Evolutionary conservation across 1,140 invertebrate genomes (phyloP).

Genomic region (Lucilia sericata): DNA sequence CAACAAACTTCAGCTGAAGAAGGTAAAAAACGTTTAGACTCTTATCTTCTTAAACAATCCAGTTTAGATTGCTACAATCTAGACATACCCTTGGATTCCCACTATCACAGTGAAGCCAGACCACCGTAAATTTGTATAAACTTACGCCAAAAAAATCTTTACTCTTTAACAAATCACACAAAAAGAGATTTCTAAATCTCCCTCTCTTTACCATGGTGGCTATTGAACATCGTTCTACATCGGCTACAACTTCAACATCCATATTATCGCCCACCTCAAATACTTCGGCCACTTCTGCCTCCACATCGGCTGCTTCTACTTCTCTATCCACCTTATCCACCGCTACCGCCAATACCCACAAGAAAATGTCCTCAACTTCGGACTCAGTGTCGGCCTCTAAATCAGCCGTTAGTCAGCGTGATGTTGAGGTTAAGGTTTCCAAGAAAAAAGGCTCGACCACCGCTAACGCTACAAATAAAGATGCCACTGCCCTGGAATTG

Average conservation of each 20-base stretch:
- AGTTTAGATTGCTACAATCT: conserved; percentile 48
- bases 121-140: conserved; percentile 54
- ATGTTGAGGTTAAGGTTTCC: conserved; percentile 69
- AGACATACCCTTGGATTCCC: conserved; percentile 53
- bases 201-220: conserved; percentile 49
- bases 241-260: conserved; percentile 51
- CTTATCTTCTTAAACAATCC: conserved; percentile 35
- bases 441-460: conserved; percentile 49
- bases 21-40: not conserved
- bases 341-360: conserved; percentile 46
- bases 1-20: not conserved
- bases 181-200: too few relatives aligned
- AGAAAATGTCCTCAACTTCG: conserved; percentile 40
- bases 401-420: conserved; percentile 73
- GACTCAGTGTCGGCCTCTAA: conserved; percentile 49
- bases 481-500: conserved; percentile 68
- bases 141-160: not conserved
- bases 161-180: too few relatives aligned
- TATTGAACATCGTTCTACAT: conserved; percentile 54
- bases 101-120: conserved; percentile 54
- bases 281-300: conserved; percentile 42
- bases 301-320: conserved; percentile 45
- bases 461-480: not conserved
- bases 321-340: conserved; percentile 38
- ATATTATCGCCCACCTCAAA: conserved; percentile 45